Percentiles rank a stretch among this genome's conserved stretches.
phyloP scores from a whole-genome alignment of 2,888 invertebrate species.

The Tachina grossa region DNA sequence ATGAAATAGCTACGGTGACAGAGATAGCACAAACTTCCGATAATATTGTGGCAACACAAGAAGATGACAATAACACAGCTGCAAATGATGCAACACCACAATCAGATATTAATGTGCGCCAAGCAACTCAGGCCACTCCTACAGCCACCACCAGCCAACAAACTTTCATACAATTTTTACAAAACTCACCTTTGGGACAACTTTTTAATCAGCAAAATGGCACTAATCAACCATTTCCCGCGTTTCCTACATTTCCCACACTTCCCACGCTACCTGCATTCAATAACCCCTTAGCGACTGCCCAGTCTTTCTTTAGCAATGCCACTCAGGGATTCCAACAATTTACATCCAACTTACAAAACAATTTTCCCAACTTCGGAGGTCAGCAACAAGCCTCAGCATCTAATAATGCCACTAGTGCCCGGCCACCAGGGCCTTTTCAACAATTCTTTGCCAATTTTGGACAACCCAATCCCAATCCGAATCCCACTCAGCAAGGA shows the following conservation, averaged over 20 bases:
- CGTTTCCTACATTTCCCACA: background rate
- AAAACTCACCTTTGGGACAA: constrained; percentile 79
- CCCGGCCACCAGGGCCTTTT: constrained; percentile 79
- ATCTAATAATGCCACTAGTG: constrained; percentile 74
- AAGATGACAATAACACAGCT: background rate
- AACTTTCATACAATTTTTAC: constrained; percentile 79
- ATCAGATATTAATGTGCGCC: constrained; percentile 74
- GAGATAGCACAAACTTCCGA: background rate
- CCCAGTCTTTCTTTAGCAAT: constrained; percentile 76
- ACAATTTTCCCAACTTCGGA: constrained; percentile 76
- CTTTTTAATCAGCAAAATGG: constrained; percentile 78
- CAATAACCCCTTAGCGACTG: constrained; percentile 77
- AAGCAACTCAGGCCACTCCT: constrained; percentile 78
- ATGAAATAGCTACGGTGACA: constrained; percentile 13
- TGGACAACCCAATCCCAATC: constrained; percentile 73
- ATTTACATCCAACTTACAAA: constrained; percentile 78
- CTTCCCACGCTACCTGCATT: constrained; percentile 74
- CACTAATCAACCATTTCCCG: constrained; percentile 50
- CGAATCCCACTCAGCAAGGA: constrained; percentile 73
- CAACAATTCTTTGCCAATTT: constrained; percentile 79
- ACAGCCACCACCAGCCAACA: constrained; percentile 76
- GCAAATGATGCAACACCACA: constrained; percentile 19
- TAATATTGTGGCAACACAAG: constrained; percentile 2
- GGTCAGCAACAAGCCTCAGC: constrained; percentile 73
- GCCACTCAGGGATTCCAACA: constrained; percentile 79